Evolutionary conservation across 2,888 invertebrate species (phyloP).

Genomic region (Calameuta filiformis): DNA sequence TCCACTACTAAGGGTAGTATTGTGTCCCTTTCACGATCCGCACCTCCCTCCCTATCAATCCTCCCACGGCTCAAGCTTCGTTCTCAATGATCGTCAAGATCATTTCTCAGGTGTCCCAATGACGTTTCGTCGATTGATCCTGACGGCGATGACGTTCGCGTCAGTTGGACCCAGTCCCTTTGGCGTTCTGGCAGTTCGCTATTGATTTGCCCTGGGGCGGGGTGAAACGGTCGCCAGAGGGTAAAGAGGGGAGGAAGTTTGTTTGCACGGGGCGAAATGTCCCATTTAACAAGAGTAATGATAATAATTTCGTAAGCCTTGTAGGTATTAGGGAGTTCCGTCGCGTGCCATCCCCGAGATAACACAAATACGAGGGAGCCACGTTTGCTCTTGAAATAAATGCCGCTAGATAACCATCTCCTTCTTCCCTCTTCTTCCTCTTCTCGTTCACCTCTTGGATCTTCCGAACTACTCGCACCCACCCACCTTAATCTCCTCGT

Average conservation of each 20-base stretch:
- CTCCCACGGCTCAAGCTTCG: not conserved
- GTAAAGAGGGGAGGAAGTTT: conserved; percentile 9
- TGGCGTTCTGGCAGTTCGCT: not conserved
- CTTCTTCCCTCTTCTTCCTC: conserved; percentile 1
- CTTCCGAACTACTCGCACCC: not conserved
- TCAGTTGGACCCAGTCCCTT: not conserved
- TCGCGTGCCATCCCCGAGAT: conserved; percentile 40
- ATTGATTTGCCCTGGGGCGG: not conserved
- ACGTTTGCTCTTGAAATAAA: conserved; percentile 33
- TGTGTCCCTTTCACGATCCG: not conserved
- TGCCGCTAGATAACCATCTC: conserved; percentile 36
- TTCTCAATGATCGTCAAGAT: not conserved
- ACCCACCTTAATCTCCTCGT: not conserved
- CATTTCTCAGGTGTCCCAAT: not conserved
- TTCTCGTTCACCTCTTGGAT: conserved; percentile 7
- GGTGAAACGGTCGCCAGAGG: not conserved
- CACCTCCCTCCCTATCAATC: fast-evolving
- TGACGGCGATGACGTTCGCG: not conserved
- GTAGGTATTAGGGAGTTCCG: conserved; percentile 38
- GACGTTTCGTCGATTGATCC: not conserved
- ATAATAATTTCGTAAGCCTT: conserved; percentile 41
- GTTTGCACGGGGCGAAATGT: conserved; percentile 21
- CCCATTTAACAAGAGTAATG: conserved; percentile 36
- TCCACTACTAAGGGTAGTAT: not conserved
- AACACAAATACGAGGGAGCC: conserved; percentile 28